These are phyloP conservation scores for Zosterops lateralis DNA, from an alignment of 2,113 vertebrate species.

Conservation along the genomic window DNA sequence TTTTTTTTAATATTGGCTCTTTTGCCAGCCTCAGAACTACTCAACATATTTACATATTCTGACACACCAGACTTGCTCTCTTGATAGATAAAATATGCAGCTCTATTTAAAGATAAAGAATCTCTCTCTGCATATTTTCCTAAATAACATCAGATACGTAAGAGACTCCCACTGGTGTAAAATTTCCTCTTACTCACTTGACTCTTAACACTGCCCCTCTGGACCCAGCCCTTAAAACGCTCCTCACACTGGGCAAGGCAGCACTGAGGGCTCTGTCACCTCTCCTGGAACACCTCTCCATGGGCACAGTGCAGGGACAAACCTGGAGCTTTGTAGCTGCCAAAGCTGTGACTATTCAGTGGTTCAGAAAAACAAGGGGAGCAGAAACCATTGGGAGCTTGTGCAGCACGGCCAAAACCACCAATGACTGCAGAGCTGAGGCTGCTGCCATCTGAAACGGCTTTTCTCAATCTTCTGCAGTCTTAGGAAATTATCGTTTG, in stretches of 20 bases:
- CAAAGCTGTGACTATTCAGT: rapidly evolving
- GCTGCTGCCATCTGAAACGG: not conserved
- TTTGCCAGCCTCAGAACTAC: not conserved
- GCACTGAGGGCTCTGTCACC: rapidly evolving
- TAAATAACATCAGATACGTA: not conserved
- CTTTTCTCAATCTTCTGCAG: not conserved
- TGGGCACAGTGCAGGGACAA: rapidly evolving
- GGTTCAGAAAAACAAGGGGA: not conserved
- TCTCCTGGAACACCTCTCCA: not conserved
- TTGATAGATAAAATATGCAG: not conserved
- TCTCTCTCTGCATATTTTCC: not conserved
- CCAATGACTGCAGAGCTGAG: not conserved
- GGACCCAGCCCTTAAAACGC: rapidly evolving
- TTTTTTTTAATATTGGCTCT: not conserved
- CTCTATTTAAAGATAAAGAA: not conserved
- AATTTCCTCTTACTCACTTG: not conserved
- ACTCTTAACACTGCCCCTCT: not conserved
- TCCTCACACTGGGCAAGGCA: rapidly evolving
- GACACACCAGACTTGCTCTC: not conserved
- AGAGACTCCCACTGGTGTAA: not conserved
- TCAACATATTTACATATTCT: not conserved
- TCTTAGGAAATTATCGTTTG: not conserved
- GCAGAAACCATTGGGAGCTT: not conserved
- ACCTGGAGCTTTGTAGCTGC: rapidly evolving
- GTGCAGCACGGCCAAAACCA: not conserved